Conservation (phyloP, 1,140 invertebrate genomes). For the Euglossa dilemma region DNA sequence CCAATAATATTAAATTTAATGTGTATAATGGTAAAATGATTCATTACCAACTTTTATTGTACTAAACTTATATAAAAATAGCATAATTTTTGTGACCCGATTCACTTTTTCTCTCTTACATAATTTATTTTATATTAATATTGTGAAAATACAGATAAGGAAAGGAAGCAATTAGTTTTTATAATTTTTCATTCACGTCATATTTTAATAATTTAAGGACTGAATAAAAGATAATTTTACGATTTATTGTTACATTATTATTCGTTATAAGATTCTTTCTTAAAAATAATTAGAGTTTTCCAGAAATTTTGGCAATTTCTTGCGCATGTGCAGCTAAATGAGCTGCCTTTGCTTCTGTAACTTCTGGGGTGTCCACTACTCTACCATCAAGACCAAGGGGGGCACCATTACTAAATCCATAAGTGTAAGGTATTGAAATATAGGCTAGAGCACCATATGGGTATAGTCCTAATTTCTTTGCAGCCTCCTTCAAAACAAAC, state of each 20-base stretch:
- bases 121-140: too few species aligned
- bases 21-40: too few species aligned
- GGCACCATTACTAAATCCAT: constrained; percentile 77
- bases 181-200: too few species aligned
- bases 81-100: too few species aligned
- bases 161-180: too few species aligned
- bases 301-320: constrained; percentile 71
- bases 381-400: constrained; percentile 69
- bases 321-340: constrained; percentile 84
- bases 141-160: too few species aligned
- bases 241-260: not conserved
- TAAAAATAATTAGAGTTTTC: not conserved
- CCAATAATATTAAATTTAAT: too few species aligned
- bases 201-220: too few species aligned
- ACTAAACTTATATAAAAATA: too few species aligned
- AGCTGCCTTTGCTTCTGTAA: constrained; percentile 83
- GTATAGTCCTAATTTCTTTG: constrained; percentile 67
- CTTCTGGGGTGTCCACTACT: constrained; percentile 75
- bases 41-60: too few species aligned
- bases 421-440: constrained; percentile 76
- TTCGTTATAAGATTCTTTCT: not conserved
- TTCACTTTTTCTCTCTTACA: too few species aligned
- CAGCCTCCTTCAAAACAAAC: constrained; percentile 67
- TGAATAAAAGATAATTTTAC: too few species aligned
- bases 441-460: constrained; percentile 75